A percentile compares a stretch with the other conserved stretches of the same genome.
Conservation (phyloP, 1,140 invertebrate genomes). For the Aphaenogaster ashmeadi region DNA sequence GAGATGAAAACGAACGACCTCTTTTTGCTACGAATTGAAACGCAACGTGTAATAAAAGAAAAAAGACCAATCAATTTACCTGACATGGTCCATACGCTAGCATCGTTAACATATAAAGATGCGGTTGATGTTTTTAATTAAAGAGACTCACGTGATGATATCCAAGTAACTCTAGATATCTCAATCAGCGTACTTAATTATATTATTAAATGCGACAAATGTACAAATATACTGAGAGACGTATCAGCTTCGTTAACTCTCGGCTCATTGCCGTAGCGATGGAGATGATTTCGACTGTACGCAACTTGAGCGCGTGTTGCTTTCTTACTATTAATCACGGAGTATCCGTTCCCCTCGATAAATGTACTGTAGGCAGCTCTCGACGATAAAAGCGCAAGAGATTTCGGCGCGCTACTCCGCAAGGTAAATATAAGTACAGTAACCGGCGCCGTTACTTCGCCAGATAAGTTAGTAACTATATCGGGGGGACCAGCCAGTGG, state of each 20-base stretch:
- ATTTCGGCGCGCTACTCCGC: background rate
- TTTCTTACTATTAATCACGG: constrained; percentile 7
- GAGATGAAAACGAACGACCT: background rate
- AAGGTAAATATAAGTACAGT: constrained; percentile 30
- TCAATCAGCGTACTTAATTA: background rate
- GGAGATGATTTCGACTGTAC: background rate
- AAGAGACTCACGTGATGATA: background rate
- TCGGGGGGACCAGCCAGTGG: background rate
- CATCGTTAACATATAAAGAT: background rate
- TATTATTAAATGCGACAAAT: constrained; percentile 1
- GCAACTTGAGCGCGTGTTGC: background rate
- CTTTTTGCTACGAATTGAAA: background rate
- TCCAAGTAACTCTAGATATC: background rate
- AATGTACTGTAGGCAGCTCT: background rate
- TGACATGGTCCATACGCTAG: background rate
- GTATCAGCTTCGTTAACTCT: constrained; percentile 12
- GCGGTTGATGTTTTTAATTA: background rate
- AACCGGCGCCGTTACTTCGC: constrained; percentile 31
- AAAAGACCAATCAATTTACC: background rate
- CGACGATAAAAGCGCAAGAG: background rate
- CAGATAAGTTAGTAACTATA: constrained; percentile 33
- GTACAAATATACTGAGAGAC: background rate
- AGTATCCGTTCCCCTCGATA: background rate
- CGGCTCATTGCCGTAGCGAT: background rate
- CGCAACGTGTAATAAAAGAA: background rate